Evolutionary conservation across 2,888 invertebrate species (phyloP).

Genomic region (Phalangium opilio): DNA sequence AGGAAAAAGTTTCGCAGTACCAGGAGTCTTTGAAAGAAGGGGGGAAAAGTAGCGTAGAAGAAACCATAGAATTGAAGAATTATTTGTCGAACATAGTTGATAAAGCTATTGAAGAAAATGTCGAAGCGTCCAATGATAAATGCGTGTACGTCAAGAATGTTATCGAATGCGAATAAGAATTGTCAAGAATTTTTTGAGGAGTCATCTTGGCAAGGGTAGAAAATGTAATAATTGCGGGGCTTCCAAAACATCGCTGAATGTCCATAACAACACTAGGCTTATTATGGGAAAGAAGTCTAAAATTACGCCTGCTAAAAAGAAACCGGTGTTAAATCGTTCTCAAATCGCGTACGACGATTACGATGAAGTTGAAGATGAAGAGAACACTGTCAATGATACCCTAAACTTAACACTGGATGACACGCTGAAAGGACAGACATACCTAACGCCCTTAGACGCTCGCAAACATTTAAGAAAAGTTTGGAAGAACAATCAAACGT

Average conservation of each 20-base stretch:
- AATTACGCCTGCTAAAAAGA: neutral
- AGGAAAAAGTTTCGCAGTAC: slow-evolving; percentile 34
- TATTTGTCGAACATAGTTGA: slow-evolving; percentile 4
- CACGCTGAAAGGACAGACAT: slow-evolving; percentile 18
- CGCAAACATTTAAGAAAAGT: slow-evolving; percentile 48
- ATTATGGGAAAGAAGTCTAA: slow-evolving; percentile 2
- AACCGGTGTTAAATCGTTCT: neutral
- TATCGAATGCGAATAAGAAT: slow-evolving; percentile 23
- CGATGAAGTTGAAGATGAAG: slow-evolving; percentile 9
- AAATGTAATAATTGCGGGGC: slow-evolving; percentile 18
- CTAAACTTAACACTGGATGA: neutral
- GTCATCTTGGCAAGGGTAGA: slow-evolving; percentile 12
- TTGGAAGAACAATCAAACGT: slow-evolving; percentile 51
- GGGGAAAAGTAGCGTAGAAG: neutral
- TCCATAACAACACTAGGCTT: slow-evolving; percentile 10
- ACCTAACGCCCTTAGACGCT: slow-evolving; percentile 28
- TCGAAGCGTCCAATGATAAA: no score
- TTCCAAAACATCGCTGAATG: slow-evolving; percentile 3
- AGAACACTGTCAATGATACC: slow-evolving; percentile 7
- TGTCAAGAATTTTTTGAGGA: slow-evolving; percentile 23
- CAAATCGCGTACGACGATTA: neutral
- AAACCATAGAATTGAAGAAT: neutral
- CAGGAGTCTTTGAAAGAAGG: neutral
- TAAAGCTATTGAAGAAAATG: slow-evolving; percentile 1
- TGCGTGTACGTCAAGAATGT: slow-evolving; percentile 23